A percentile compares a stretch with the other conserved stretches of the same genome.
These are phyloP conservation scores for Cyclophora punctaria DNA, from an alignment of 2,888 invertebrate species.

Conservation along the genomic window DNA sequence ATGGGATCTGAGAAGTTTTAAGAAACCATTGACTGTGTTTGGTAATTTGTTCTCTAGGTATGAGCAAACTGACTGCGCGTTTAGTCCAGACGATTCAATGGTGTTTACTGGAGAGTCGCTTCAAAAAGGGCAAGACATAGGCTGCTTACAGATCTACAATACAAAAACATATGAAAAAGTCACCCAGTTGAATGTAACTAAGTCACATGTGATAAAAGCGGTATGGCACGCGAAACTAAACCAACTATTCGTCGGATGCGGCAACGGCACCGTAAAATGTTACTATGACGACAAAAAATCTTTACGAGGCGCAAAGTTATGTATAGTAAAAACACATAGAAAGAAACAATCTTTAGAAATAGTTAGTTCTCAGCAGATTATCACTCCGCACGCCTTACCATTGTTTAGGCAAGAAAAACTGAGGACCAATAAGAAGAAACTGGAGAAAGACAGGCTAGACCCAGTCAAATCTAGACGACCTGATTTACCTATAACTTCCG, in stretches of 20 bases:
- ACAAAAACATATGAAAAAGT: constrained; percentile 83
- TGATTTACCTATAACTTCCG: constrained; percentile 91
- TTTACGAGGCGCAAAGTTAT: constrained; percentile 91
- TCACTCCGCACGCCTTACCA: constrained; percentile 96
- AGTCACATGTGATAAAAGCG: constrained; percentile 89
- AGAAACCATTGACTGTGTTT: constrained; percentile 82
- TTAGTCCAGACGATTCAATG: constrained; percentile 94
- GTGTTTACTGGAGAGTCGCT: constrained; percentile 92
- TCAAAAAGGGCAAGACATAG: constrained; percentile 77
- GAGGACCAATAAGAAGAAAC: constrained; percentile 89
- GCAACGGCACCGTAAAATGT: constrained; percentile 91
- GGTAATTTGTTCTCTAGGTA: constrained; percentile 86
- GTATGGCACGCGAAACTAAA: constrained; percentile 99
- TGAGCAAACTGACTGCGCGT: constrained; percentile 86
- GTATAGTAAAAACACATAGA: constrained; percentile 86
- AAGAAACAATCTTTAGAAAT: constrained; percentile 90
- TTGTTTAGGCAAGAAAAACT: constrained; percentile 94
- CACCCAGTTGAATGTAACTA: constrained; percentile 83
- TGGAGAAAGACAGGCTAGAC: constrained; percentile 93
- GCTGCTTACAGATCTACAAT: constrained; percentile 86
- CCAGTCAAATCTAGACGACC: constrained; percentile 88
- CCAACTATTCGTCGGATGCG: constrained; percentile 94
- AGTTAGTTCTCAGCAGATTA: constrained; percentile 92
- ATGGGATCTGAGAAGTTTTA: constrained; percentile 93
- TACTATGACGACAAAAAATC: constrained; percentile 93